Conservation (phyloP, 2,113 vertebrate genomes). For the Rhea pennata region DNA sequence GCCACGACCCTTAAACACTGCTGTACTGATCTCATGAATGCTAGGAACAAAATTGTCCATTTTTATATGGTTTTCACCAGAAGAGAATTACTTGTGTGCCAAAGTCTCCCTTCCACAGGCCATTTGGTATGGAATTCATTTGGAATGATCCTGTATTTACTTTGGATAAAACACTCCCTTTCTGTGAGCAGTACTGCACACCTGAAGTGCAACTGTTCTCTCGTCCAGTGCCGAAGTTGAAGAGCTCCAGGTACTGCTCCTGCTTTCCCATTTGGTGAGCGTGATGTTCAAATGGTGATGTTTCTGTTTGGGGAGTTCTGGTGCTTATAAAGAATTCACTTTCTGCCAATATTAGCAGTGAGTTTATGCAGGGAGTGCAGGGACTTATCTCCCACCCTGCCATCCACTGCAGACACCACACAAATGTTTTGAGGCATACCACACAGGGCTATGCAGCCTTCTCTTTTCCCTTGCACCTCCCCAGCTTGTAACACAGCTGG, state of each 20-base stretch:
- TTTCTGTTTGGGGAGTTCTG: not conserved
- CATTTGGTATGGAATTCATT: fast-evolving
- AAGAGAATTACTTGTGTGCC: not conserved
- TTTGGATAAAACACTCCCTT: not conserved
- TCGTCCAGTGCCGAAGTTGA: fast-evolving
- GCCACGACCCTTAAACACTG: not conserved
- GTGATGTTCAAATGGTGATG: fast-evolving
- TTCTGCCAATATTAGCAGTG: not conserved
- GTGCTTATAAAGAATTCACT: not conserved
- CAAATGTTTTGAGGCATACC: not conserved
- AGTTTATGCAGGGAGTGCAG: not conserved
- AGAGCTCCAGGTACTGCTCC: not conserved
- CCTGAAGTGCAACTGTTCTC: fast-evolving
- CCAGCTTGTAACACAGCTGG: not conserved
- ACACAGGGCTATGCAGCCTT: not conserved
- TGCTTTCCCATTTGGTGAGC: not conserved
- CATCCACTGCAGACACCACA: not conserved
- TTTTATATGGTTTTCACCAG: not conserved
- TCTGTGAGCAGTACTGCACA: fast-evolving
- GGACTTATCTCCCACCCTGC: not conserved
- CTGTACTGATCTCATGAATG: not conserved
- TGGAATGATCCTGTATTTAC: not conserved
- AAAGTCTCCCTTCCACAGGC: not conserved
- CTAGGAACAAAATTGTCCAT: fast-evolving
- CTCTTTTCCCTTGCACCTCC: not conserved